A percentile compares a stretch with the other conserved stretches of the same genome.
Evolutionary conservation across 2,797 vertebrate genomes (phyloP).

Genomic region (Eidolon dupreanum): DNA sequence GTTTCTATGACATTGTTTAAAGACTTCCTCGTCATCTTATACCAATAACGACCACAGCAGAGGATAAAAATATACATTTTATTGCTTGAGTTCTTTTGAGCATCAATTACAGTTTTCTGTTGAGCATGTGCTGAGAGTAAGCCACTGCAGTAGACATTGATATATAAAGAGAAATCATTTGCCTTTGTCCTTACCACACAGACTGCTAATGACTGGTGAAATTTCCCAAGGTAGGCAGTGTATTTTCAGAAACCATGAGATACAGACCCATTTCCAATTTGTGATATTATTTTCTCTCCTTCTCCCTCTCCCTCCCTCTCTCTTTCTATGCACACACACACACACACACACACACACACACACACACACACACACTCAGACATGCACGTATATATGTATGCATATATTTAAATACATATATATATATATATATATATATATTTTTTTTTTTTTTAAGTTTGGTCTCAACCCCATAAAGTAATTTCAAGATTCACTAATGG

Average conservation of each 20-base stretch:
- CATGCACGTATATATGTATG: not conserved
- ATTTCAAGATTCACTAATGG: not conserved
- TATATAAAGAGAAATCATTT: not conserved
- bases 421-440: no score
- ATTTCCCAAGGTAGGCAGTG: not conserved
- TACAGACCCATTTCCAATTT: not conserved
- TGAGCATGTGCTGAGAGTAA: not conserved
- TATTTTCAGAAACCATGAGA: not conserved
- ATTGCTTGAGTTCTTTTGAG: not conserved
- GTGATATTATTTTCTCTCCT: not conserved
- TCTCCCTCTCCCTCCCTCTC: not conserved
- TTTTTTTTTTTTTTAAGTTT: constrained; percentile 56
- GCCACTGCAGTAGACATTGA: not conserved
- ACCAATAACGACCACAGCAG: not conserved
- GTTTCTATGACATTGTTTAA: not conserved
- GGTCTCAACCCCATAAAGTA: not conserved
- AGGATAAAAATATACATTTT: not conserved
- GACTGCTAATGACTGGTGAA: not conserved
- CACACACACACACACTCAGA: no score
- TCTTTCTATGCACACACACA: not conserved
- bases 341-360: no score
- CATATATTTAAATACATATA: not conserved
- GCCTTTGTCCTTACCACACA: not conserved
- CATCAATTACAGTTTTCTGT: not conserved
- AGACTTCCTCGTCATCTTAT: not conserved